phyloP scores from a whole-genome alignment of 2,888 invertebrate species.

The Fabriciana adippe region DNA sequence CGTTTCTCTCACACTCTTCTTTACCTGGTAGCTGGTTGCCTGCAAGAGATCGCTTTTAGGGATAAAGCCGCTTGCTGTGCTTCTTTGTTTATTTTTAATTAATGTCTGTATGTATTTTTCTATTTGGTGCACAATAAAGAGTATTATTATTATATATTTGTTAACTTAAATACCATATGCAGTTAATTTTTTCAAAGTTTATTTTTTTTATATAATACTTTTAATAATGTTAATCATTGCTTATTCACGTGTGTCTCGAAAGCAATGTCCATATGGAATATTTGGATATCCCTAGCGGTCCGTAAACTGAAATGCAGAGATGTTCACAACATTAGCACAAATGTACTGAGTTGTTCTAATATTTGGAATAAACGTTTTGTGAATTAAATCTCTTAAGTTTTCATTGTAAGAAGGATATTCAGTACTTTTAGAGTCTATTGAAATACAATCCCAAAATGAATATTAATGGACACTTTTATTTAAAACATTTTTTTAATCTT shows the following conservation, averaged over 20 bases:
- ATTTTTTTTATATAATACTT: background rate
- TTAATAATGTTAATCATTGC: slow-evolving; percentile 11
- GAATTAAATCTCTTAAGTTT: slow-evolving; percentile 23
- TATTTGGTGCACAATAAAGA: no score
- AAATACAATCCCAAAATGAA: no score
- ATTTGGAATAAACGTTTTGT: slow-evolving; percentile 34
- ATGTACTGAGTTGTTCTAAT: slow-evolving; percentile 40
- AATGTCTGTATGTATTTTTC: no score
- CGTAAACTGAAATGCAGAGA: slow-evolving; percentile 56
- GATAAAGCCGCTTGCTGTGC: no score
- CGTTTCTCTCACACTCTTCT: no score
- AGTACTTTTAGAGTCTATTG: slow-evolving; percentile 4
- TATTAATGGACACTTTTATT: no score
- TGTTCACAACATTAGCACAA: slow-evolving; percentile 62
- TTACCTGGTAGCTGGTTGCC: no score
- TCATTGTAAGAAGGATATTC: background rate
- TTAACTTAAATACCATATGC: no score
- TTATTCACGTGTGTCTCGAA: slow-evolving; percentile 27
- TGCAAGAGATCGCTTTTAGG: no score
- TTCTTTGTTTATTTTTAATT: no score
- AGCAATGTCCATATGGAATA: slow-evolving; percentile 63
- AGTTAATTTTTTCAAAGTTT: background rate
- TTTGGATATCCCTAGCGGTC: slow-evolving; percentile 63
- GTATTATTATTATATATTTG: no score
- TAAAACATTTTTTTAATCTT: no score